Base-by-base conservation (phyloP, 2,888 invertebrate species). In the Pelosia muscerda region DNA sequence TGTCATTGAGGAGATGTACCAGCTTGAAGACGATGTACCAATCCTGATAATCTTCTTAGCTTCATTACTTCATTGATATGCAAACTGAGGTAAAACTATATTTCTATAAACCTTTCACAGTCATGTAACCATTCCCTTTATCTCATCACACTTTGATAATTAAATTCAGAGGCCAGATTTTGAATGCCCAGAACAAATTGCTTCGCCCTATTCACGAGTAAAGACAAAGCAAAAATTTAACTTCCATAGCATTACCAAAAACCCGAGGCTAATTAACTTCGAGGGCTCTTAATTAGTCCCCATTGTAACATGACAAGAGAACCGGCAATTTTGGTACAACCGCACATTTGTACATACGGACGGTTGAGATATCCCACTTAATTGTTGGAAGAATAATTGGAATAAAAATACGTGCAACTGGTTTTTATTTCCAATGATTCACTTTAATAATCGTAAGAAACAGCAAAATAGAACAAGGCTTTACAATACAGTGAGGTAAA, bases 281-380 rank as follows among this genome's bases (percentile, higher is more conserved):
- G 86, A 84, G 88, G 88, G 88, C 87, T 89, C 91, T 93, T 94
- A 93, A 94, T 94, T 94, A 94, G 93, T 92, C 90, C 86, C 91
- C 88, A 93, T 94, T 93, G 94, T 93, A 90, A 87, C 88, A 88
- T 91, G 93, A 92, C 93, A 92, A 88, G 90, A 83, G 85, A 90
- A 86, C 91, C 89, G 82, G 88, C 89, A 88, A 90, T 93, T 91
- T 90, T 84, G 85, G 88, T 87, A 79, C 84, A 83, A 81, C 89
- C 86, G 85, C 81, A 78, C 22, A 63, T 71, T 76, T 73, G 76
- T 80, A 92, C 90, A 89, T 86, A 92, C 90, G 5, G 91, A 13
- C 25, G 0, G 0, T 0, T 15, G 59, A 73, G 53, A 65, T 60
- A 28, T 23, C 53, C 10, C 66, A 19, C 75, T 65, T 26, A 54